These are phyloP conservation scores for Apteryx mantelli DNA, from an alignment of 2,113 vertebrate genomes.

Conservation along the genomic window DNA sequence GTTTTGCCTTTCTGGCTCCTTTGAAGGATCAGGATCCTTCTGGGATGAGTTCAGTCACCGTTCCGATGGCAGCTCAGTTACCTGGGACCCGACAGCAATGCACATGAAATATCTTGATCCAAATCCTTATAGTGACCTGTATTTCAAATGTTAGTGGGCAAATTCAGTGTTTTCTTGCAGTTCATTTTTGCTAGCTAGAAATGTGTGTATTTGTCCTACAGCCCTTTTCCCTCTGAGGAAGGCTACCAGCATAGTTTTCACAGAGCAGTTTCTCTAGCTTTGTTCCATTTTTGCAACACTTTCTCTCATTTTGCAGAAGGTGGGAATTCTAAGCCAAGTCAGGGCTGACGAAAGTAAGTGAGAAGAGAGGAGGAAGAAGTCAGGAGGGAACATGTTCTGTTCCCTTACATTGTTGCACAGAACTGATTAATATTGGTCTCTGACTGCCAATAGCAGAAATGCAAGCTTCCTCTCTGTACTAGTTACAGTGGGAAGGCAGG, in stretches of 20 bases:
- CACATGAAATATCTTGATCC: no score
- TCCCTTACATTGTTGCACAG: background rate
- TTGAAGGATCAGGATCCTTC: background rate
- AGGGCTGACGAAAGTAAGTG: background rate
- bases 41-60: background rate
- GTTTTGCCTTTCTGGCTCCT: background rate
- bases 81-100: rapidly evolving
- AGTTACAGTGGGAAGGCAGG: background rate
- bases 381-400: background rate
- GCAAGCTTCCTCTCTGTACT: background rate
- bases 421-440: background rate
- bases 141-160: background rate
- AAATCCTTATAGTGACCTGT: background rate
- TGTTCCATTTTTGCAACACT: background rate
- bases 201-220: background rate
- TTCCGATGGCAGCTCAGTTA: background rate
- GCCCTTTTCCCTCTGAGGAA: background rate
- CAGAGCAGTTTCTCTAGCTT: background rate
- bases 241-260: background rate
- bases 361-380: background rate
- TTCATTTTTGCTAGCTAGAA: background rate
- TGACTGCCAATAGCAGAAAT: background rate
- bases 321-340: background rate
- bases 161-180: background rate
- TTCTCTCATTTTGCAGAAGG: background rate